phyloP scores from a whole-genome alignment of 2,797 vertebrate species.

The Galago senegalensis region DNA sequence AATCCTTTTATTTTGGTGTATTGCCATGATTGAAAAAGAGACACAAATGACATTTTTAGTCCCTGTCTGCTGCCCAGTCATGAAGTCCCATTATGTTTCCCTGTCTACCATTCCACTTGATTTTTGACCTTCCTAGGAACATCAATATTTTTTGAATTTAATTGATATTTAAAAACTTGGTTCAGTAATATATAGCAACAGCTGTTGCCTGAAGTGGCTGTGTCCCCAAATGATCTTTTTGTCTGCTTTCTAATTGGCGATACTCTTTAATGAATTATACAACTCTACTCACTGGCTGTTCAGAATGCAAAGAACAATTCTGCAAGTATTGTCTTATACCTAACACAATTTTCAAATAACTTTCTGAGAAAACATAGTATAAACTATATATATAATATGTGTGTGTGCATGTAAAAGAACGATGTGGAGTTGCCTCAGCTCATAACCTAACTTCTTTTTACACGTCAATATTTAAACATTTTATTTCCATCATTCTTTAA shows the following conservation, averaged over 20 bases:
- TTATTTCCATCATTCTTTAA: slow-evolving; percentile 14
- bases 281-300: not conserved
- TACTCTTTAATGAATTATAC: not conserved
- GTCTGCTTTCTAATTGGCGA: not conserved
- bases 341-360: not conserved
- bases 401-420: not conserved
- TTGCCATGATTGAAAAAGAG: slow-evolving; percentile 60
- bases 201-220: not conserved
- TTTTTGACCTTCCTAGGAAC: not conserved
- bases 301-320: not conserved
- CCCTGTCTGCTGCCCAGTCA: not conserved
- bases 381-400: not conserved
- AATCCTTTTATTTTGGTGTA: slow-evolving; percentile 56
- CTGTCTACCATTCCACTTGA: not conserved
- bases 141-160: not conserved
- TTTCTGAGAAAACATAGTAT: not conserved
- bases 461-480: not conserved
- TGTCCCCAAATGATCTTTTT: not conserved
- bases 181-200: not conserved
- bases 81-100: not conserved
- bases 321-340: not conserved
- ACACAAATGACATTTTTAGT: slow-evolving; percentile 59
- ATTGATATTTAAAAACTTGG: not conserved
- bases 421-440: not conserved
- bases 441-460: not conserved